These are phyloP conservation scores for Myripristis murdjan DNA, from an alignment of 2,797 vertebrate species.

Conservation along the genomic window DNA sequence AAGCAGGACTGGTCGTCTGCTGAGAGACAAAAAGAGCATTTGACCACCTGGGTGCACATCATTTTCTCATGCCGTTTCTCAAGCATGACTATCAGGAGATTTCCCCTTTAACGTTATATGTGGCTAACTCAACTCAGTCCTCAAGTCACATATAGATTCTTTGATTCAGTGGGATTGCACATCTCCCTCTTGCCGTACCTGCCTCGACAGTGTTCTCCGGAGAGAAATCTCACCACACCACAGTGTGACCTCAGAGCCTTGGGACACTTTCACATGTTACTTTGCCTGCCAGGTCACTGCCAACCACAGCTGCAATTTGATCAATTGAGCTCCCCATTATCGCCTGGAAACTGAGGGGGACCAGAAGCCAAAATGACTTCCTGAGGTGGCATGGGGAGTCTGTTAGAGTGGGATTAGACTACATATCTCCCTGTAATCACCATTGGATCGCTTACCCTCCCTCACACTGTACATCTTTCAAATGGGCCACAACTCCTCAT, in stretches of 20 bases:
- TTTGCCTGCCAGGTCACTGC: constrained; percentile 44
- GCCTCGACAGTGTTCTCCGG: neutral
- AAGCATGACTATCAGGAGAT: constrained; percentile 77
- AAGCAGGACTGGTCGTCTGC: constrained; percentile 78
- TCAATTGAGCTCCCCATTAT: constrained; percentile 52
- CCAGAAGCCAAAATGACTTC: constrained; percentile 33
- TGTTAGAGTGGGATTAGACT: constrained; percentile 49
- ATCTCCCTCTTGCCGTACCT: constrained; percentile 20
- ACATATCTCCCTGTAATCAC: constrained; percentile 60
- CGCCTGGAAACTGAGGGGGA: constrained; percentile 34
- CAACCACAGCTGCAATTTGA: constrained; percentile 52
- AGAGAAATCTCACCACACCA: constrained; percentile 19
- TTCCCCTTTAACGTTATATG: constrained; percentile 64
- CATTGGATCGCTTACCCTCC: constrained; percentile 72
- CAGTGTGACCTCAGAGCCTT: constrained; percentile 47
- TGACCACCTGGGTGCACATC: constrained; percentile 80
- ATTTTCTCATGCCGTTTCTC: constrained; percentile 77
- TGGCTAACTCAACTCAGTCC: constrained; percentile 62
- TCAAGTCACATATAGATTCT: constrained; percentile 28
- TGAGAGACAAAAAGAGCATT: constrained; percentile 82
- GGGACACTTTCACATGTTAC: constrained; percentile 56
- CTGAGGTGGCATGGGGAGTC: constrained; percentile 29
- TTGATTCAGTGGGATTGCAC: constrained; percentile 12
- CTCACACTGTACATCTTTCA: constrained; percentile 17
- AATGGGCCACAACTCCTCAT: constrained; percentile 29